phyloP scores from a whole-genome alignment of 2,797 vertebrate species.

The Myotis pilosus region DNA sequence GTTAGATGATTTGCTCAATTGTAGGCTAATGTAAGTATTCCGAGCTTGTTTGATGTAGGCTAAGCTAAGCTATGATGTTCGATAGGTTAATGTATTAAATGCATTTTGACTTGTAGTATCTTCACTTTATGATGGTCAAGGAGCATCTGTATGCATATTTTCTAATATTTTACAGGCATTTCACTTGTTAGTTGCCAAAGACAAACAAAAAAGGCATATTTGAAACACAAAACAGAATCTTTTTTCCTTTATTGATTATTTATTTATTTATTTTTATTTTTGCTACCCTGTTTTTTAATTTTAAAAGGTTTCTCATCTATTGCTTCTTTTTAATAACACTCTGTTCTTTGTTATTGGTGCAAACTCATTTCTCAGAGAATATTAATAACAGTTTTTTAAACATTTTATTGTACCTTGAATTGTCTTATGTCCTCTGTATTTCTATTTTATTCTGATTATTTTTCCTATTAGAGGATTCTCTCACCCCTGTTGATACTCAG shows the following conservation, averaged over 20 bases:
- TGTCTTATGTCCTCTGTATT: background rate
- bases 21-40: background rate
- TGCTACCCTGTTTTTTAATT: background rate
- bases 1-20: background rate
- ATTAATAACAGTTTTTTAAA: background rate
- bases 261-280: background rate
- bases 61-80: background rate
- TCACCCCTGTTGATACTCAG: background rate
- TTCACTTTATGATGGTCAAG: background rate
- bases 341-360: background rate
- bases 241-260: background rate
- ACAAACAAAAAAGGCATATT: background rate
- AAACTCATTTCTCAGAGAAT: conserved; percentile 22
- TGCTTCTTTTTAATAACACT: background rate
- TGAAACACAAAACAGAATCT: background rate
- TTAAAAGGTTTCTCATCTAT: background rate
- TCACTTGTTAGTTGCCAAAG: background rate
- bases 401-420: background rate
- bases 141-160: background rate
- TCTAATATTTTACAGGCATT: background rate
- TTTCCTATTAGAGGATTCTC: background rate
- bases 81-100: background rate
- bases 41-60: background rate
- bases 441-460: background rate
- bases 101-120: background rate